Conservation (phyloP, 2,113 vertebrate species). For the Xiphophorus hellerii region DNA sequence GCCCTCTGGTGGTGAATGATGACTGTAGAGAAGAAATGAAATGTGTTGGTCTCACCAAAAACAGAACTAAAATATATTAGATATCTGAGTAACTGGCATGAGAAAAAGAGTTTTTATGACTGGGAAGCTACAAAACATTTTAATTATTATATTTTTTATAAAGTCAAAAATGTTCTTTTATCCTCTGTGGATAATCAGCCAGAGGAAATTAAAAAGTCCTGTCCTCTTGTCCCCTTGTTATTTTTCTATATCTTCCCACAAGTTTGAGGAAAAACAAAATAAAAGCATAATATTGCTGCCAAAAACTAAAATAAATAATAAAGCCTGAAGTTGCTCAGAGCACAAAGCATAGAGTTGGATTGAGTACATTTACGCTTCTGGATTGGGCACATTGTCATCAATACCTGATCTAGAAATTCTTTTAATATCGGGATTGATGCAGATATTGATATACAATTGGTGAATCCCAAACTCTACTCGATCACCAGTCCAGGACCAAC, state of each 20-base stretch:
- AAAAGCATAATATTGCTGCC: too few species aligned
- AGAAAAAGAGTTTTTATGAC: neutral
- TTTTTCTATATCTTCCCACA: neutral
- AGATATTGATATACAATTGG: too few species aligned
- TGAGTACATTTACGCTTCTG: too few species aligned
- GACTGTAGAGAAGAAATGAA: neutral
- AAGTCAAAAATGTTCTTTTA: neutral
- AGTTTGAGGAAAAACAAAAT: neutral
- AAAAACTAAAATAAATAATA: too few species aligned
- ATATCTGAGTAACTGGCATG: neutral
- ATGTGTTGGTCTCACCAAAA: neutral
- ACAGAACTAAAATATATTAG: neutral
- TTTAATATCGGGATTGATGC: too few species aligned
- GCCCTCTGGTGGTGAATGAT: constrained; percentile 6
- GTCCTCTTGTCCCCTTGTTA: neutral
- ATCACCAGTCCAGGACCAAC: too few species aligned
- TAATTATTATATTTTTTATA: neutral
- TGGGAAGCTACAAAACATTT: too few species aligned
- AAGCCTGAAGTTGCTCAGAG: too few species aligned
- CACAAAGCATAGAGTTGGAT: too few species aligned
- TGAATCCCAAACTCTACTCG: too few species aligned
- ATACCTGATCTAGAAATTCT: too few species aligned
- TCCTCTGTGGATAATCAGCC: neutral
- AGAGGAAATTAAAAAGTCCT: neutral
- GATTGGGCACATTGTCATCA: too few species aligned